Conservation (phyloP, 2,113 vertebrate genomes). For the Melospiza georgiana region DNA sequence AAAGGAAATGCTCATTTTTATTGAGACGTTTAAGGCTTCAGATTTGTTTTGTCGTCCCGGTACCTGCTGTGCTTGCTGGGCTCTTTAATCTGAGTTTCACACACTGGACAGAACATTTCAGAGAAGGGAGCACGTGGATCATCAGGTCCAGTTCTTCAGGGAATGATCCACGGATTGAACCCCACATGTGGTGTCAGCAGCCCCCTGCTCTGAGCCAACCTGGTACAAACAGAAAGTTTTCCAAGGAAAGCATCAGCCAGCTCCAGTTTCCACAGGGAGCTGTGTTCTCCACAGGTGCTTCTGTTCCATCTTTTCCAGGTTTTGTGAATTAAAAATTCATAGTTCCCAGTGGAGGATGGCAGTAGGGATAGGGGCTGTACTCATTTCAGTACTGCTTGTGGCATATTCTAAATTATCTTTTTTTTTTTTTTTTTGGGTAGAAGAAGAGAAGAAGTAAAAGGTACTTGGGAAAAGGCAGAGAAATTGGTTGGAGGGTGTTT, state of each 20-base stretch:
- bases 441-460: not conserved
- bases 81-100: not conserved
- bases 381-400: not conserved
- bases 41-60: not conserved
- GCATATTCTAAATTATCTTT: not conserved
- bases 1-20: not conserved
- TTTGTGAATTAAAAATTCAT: not conserved
- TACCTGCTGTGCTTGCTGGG: not conserved
- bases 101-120: not conserved
- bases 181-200: accelerated
- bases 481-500: not conserved
- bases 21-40: not conserved
- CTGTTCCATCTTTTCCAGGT: not conserved
- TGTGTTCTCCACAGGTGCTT: not conserved
- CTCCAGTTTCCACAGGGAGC: not conserved
- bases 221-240: not conserved
- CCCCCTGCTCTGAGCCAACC: not conserved
- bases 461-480: not conserved
- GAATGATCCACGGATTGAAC: not conserved
- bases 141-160: accelerated
- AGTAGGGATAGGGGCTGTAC: not conserved
- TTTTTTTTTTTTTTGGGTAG: not conserved
- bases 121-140: not conserved
- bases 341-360: not conserved
- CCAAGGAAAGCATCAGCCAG: not conserved